Evolutionary conservation across 2,113 vertebrate genomes (phyloP).

Genomic region (Lates calcarifer): DNA sequence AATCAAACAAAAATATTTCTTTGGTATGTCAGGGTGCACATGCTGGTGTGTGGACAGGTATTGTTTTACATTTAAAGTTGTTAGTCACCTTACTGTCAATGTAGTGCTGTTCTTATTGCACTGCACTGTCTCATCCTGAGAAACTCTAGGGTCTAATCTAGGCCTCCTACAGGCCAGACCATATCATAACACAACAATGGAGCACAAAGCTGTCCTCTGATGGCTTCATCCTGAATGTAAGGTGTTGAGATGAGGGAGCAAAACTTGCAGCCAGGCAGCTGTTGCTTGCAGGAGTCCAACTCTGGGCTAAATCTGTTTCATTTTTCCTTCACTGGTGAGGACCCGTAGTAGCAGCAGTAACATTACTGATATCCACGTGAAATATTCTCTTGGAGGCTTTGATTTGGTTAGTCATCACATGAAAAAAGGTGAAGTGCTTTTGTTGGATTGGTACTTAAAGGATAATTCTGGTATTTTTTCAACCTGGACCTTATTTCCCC

Average conservation of each 20-base stretch:
- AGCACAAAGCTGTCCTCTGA: not conserved
- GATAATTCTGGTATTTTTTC: too few relatives aligned
- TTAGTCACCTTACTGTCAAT: not conserved
- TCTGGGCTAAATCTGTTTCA: not conserved
- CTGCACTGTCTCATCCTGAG: not conserved
- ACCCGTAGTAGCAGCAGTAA: not conserved
- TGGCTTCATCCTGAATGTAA: conserved; percentile 28
- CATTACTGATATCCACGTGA: not conserved
- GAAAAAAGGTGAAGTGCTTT: not conserved
- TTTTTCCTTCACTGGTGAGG: not conserved
- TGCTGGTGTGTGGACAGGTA: too few relatives aligned
- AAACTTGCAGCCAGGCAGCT: conserved; percentile 1
- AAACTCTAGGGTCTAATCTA: not conserved
- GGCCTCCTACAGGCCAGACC: not conserved
- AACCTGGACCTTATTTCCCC: too few relatives aligned
- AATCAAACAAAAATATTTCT: not conserved
- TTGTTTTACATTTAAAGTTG: not conserved
- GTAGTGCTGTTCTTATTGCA: not conserved
- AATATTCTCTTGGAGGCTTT: not conserved
- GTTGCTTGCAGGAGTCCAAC: conserved; percentile 8
- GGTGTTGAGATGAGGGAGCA: conserved; percentile 1
- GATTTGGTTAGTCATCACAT: not conserved
- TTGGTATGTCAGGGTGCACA: not conserved
- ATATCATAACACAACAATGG: conserved; percentile 1
- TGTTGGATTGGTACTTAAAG: not conserved